phyloP scores from a whole-genome alignment of 2,797 vertebrate species.

The Lithobates pipiens region DNA sequence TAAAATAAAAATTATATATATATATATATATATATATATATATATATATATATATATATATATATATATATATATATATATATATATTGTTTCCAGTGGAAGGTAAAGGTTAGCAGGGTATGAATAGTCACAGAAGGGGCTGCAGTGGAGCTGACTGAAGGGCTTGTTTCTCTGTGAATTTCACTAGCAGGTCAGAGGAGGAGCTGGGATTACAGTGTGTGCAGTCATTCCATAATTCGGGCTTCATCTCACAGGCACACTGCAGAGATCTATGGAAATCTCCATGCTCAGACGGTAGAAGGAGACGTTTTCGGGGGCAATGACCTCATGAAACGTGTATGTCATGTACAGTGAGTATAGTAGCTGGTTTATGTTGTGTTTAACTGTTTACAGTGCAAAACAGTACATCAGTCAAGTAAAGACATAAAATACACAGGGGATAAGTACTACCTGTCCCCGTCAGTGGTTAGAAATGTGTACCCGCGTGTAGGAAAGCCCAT shows the following conservation, averaged over 20 bases:
- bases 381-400: neutral
- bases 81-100: constrained; percentile 45
- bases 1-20: too few species aligned
- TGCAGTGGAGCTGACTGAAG: constrained; percentile 50
- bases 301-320: constrained; percentile 17
- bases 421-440: neutral
- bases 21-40: constrained; percentile 30
- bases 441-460: too few species aligned
- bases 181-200: constrained; percentile 51
- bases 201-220: constrained; percentile 47
- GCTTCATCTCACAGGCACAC: constrained; percentile 2
- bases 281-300: constrained; percentile 3
- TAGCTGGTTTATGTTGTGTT: neutral
- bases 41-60: too few species aligned
- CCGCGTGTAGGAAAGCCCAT: neutral
- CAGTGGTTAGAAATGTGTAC: neutral
- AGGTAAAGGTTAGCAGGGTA: constrained; percentile 52
- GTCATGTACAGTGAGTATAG: neutral
- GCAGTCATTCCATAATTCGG: constrained; percentile 37
- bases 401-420: neutral
- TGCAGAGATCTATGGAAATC: constrained; percentile 25
- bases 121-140: constrained; percentile 52
- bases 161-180: constrained; percentile 49
- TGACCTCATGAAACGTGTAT: neutral
- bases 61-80: constrained; percentile 6